Evolutionary conservation across 2,113 vertebrate genomes (phyloP).

Genomic region (Fulica atra): DNA sequence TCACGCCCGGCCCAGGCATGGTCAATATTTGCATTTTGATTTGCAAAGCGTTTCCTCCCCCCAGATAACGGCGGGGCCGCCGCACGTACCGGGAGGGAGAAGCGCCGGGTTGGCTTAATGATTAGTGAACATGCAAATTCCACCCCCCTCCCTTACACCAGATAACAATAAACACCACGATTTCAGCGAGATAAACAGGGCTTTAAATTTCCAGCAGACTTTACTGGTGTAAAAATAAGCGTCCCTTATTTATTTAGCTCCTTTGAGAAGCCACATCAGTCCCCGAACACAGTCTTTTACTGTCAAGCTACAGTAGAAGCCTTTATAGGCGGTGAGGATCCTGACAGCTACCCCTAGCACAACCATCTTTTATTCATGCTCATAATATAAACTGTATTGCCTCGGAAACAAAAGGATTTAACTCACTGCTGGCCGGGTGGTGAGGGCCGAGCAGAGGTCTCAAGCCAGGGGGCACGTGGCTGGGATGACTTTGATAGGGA

Average conservation of each 20-base stretch:
- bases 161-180: constrained; percentile 19
- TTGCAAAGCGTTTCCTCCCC: constrained; percentile 48
- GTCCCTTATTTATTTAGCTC: constrained; percentile 66
- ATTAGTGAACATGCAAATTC: constrained; percentile 60
- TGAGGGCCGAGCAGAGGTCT: not conserved
- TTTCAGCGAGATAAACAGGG: constrained; percentile 20
- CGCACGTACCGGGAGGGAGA: not conserved
- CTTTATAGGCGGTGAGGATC: constrained; percentile 46
- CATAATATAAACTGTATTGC: constrained; percentile 70
- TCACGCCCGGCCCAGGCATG: not conserved
- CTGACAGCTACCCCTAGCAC: constrained; percentile 73
- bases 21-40: constrained; percentile 67
- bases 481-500: not conserved
- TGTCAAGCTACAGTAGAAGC: constrained; percentile 66
- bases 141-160: not conserved
- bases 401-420: constrained; percentile 78
- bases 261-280: constrained; percentile 53
- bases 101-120: constrained; percentile 21
- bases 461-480: not conserved
- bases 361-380: constrained; percentile 84
- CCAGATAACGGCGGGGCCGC: constrained; percentile 5
- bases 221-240: constrained; percentile 55
- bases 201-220: constrained; percentile 42
- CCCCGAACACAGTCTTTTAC: constrained; percentile 66
- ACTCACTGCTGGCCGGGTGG: constrained; percentile 47